A percentile compares a stretch with the other conserved stretches of the same genome.
These are phyloP conservation scores for Zaprionus taronus DNA, from an alignment of 1,140 invertebrate genomes.

Conservation along the genomic window DNA sequence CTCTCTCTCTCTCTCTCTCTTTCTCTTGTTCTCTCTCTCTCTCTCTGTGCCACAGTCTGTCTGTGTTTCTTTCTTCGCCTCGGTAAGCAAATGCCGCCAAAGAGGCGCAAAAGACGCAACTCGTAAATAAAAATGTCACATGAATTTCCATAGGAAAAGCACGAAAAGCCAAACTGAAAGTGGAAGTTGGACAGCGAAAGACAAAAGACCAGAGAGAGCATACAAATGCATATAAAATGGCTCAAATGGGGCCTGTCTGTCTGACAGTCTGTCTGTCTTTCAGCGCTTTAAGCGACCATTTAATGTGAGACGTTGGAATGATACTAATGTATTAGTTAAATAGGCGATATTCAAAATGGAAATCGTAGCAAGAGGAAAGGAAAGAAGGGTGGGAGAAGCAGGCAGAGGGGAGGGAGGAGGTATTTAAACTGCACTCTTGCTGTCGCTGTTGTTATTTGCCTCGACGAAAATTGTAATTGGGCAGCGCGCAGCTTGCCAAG, in stretches of 20 bases:
- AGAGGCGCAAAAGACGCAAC: slow-evolving; percentile 37
- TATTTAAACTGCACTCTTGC: neutral
- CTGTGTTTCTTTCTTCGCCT: neutral
- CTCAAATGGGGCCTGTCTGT: slow-evolving; percentile 8
- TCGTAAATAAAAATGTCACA: slow-evolving; percentile 55
- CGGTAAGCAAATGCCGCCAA: slow-evolving; percentile 34
- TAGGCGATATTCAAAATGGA: slow-evolving; percentile 18
- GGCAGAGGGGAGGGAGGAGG: neutral
- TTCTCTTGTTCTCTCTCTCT: neutral
- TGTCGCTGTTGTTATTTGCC: slow-evolving; percentile 1
- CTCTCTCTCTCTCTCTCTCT: neutral
- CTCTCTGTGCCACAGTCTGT: neutral
- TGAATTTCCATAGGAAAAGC: slow-evolving; percentile 53
- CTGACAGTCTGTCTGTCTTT: slow-evolving; percentile 29
- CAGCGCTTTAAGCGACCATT: slow-evolving; percentile 35
- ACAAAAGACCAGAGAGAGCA: neutral
- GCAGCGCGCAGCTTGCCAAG: neutral
- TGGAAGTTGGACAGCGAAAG: slow-evolving; percentile 34
- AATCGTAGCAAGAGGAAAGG: neutral
- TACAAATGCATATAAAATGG: slow-evolving; percentile 24
- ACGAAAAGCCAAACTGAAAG: slow-evolving; percentile 45
- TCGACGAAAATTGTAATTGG: slow-evolving; percentile 4
- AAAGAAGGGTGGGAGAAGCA: no score
- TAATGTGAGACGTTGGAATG: slow-evolving; percentile 14
- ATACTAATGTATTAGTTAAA: slow-evolving; percentile 30